A percentile compares a stretch with the other conserved stretches of the same genome.
Conservation (phyloP, 2,797 vertebrate species). For the Poecilia picta region DNA sequence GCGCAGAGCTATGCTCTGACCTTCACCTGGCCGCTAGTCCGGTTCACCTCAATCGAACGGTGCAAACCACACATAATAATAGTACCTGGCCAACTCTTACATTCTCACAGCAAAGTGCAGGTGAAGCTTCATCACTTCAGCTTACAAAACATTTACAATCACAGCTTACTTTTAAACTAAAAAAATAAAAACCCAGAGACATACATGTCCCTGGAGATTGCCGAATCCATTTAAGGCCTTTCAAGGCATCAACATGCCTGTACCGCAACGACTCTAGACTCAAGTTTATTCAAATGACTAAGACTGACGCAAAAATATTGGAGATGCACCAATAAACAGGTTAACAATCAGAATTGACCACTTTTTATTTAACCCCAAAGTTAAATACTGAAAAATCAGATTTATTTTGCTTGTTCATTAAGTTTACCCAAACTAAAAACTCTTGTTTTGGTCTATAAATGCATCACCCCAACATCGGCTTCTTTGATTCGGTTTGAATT, state of each 20-base stretch:
- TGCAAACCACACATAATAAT: conserved; percentile 53
- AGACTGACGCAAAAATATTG: conserved; percentile 30
- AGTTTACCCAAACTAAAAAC: not conserved
- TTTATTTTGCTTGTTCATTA: not conserved
- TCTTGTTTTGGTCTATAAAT: not conserved
- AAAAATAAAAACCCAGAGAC: conserved; percentile 50
- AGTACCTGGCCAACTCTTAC: conserved; percentile 67
- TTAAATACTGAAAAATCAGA: not conserved
- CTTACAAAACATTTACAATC: conserved; percentile 82
- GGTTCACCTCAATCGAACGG: conserved; percentile 41
- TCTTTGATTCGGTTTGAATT: not conserved
- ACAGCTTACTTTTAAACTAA: conserved; percentile 74
- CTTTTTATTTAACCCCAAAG: not conserved
- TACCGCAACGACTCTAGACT: conserved; percentile 62
- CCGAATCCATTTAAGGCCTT: conserved; percentile 79
- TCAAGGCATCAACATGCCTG: conserved; percentile 59
- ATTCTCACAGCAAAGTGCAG: conserved; percentile 83
- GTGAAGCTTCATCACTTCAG: conserved; percentile 72
- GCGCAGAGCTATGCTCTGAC: conserved; percentile 34
- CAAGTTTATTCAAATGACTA: conserved; percentile 49
- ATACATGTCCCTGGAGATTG: conserved; percentile 68
- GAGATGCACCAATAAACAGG: not conserved
- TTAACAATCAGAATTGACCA: not conserved
- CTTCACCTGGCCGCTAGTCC: conserved; percentile 28
- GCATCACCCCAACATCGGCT: not conserved